Conservation (phyloP, 2,113 vertebrate genomes). For the Plectropomus leopardus region DNA sequence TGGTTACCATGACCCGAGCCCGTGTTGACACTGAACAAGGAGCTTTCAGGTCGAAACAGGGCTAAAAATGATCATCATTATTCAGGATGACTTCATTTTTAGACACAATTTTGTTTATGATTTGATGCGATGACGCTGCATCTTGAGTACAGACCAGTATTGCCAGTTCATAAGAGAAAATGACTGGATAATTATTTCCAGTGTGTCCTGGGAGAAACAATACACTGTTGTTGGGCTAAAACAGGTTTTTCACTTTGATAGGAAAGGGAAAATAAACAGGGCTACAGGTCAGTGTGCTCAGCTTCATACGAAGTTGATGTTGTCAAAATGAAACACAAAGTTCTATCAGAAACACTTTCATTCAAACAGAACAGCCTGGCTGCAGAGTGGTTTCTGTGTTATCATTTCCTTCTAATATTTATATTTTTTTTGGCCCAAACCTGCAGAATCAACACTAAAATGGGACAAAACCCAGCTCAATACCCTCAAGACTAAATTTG, state of each 20-base stretch:
- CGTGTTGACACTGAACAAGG: background rate
- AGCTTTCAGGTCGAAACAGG: background rate
- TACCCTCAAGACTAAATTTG: background rate
- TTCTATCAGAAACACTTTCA: background rate
- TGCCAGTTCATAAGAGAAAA: background rate
- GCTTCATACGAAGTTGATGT: background rate
- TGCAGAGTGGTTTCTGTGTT: background rate
- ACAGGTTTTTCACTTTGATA: background rate
- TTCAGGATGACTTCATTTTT: too few species aligned
- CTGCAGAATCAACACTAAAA: too few species aligned
- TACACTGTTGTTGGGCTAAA: background rate
- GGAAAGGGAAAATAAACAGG: background rate
- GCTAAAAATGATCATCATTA: too few species aligned
- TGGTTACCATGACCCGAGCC: slow-evolving; percentile 1
- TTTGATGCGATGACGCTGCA: background rate
- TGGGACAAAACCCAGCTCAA: background rate
- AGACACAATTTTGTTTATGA: too few species aligned
- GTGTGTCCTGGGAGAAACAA: background rate
- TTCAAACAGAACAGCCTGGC: background rate
- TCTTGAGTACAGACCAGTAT: background rate
- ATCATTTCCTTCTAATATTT: background rate
- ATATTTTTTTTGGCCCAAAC: background rate
- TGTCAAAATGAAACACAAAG: background rate
- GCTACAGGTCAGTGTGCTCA: background rate
- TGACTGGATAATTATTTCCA: background rate